These are phyloP conservation scores for Gambusia holbrooki DNA, from an alignment of 2,113 vertebrate species.

Conservation along the genomic window DNA sequence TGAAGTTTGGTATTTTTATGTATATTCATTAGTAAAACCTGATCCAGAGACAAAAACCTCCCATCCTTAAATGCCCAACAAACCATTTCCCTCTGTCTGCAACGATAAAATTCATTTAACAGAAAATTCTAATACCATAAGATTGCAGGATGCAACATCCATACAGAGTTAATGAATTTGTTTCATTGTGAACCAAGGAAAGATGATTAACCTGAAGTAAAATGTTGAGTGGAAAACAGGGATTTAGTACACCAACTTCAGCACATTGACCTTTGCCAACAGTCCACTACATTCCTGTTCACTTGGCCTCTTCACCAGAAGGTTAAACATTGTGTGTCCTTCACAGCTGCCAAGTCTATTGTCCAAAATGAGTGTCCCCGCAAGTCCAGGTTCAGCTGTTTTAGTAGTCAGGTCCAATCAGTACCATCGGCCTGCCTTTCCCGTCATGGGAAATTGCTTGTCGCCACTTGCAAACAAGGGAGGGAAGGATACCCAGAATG, in stretches of 20 bases:
- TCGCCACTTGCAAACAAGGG: conserved; percentile 38
- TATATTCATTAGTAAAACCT: too few relatives aligned
- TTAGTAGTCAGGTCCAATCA: conserved; percentile 72
- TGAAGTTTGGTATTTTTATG: too few relatives aligned
- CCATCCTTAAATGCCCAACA: too few relatives aligned
- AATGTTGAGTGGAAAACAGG: not conserved
- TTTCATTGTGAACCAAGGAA: too few relatives aligned
- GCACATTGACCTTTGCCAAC: conserved; percentile 34
- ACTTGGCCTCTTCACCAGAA: conserved; percentile 35
- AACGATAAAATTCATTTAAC: too few relatives aligned
- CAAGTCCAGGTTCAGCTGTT: conserved; percentile 69
- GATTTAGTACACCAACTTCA: not conserved
- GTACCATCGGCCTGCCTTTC: conserved; percentile 59
- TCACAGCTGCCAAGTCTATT: conserved; percentile 40
- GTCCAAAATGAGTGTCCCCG: conserved; percentile 48
- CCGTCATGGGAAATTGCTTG: conserved; percentile 68
- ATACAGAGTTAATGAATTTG: too few relatives aligned
- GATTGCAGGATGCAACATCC: too few relatives aligned
- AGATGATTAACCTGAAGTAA: too few relatives aligned
- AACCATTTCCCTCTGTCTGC: too few relatives aligned
- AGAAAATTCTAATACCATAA: too few relatives aligned
- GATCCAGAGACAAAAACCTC: not conserved
- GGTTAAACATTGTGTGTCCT: conserved; percentile 31
- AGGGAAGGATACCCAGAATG: not conserved
- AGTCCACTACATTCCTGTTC: not conserved